phyloP scores from a whole-genome alignment of 1,140 invertebrate species.

The Euura lappo region DNA sequence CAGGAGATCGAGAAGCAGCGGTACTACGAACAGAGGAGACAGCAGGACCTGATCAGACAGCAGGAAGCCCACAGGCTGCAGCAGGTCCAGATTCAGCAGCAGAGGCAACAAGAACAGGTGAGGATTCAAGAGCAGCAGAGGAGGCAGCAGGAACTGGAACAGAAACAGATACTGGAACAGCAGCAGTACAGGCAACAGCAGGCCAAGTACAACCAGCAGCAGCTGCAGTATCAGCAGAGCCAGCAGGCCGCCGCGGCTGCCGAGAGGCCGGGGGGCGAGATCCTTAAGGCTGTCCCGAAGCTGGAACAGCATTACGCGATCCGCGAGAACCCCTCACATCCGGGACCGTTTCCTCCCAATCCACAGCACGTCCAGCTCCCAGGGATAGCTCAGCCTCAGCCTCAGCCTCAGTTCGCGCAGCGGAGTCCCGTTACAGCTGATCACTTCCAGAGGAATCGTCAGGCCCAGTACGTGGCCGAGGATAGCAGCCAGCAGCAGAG shows the following conservation, averaged over 20 bases:
- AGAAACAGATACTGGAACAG: conserved; percentile 27
- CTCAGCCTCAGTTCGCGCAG: conserved; percentile 31
- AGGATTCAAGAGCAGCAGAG: conserved; percentile 49
- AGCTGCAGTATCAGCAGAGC: conserved; percentile 43
- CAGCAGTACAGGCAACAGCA: conserved; percentile 37
- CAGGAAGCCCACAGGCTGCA: conserved; percentile 39
- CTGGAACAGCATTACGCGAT: conserved; percentile 73
- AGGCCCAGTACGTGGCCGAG: conserved; percentile 25
- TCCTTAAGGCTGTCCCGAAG: conserved; percentile 76
- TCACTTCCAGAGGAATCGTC: conserved; percentile 14
- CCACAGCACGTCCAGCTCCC: conserved; percentile 24
- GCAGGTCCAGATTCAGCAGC: conserved; percentile 59
- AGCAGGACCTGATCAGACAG: conserved; percentile 41
- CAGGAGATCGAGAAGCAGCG: conserved; percentile 49
- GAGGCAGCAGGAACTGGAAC: conserved; percentile 46
- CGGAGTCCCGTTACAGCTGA: conserved; percentile 31
- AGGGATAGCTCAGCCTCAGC: conserved; percentile 32
- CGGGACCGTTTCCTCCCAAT: conserved; percentile 54
- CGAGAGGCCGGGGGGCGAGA: conserved; percentile 67
- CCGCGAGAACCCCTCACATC: conserved; percentile 56
- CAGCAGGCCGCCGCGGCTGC: conserved; percentile 51
- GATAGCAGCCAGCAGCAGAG: conserved; percentile 38
- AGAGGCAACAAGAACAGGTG: conserved; percentile 52
- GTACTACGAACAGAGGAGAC: conserved; percentile 37
- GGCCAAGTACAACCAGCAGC: conserved; percentile 41